Evolutionary conservation across 2,888 invertebrate species (phyloP), one percentile per base, ranked within the genome.

Genomic region (Phengaris alcon): DNA sequence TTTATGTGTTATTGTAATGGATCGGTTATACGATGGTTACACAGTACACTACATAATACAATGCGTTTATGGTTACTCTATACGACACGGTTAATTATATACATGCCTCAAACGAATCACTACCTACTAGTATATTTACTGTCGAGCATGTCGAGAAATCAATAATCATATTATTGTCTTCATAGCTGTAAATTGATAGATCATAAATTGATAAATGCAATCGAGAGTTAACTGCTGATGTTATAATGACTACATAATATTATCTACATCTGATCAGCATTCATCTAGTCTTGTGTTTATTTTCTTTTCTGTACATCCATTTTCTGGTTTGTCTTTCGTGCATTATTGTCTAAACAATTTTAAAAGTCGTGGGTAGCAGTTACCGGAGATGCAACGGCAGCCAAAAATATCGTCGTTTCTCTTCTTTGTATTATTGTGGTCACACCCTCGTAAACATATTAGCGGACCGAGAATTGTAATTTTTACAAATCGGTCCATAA

Each of bases 401-500:
- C 64, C 12, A 44, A 64, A 59, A 64, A 64, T 35, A 12, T 44
- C 64, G 59, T 64, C 10, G 6, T 64, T 10, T 64, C 22, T 64
- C 6, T 9, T 10, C 22, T 64, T 64, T 64, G 35, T 57, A 10
- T 5, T 22, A 22, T 64, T 64, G 35, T 64, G 64, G 35, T 22
- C 64, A 64, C 64, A 6, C 64, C 64, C 64, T 35, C 64, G 35
- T 35, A 35, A 85, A 84, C 82, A 82, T 12, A 64, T 35, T 64
- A 64, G 35, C 35, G 64, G 35, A 44, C 15, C 35, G 13, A 6
- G 9, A 10, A 64, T 64, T 44, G 59, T 59, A 15, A 10, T 64
- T 64, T 64, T 64, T 64, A 64, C 64, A 64, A 64, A 64, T 64
- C 64, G 35, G 12, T 12, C 64, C 35, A 44, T 64, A 64, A 35